Evolutionary conservation across 2,113 vertebrate species (phyloP).

Genomic region (Desmodus rotundus): DNA sequence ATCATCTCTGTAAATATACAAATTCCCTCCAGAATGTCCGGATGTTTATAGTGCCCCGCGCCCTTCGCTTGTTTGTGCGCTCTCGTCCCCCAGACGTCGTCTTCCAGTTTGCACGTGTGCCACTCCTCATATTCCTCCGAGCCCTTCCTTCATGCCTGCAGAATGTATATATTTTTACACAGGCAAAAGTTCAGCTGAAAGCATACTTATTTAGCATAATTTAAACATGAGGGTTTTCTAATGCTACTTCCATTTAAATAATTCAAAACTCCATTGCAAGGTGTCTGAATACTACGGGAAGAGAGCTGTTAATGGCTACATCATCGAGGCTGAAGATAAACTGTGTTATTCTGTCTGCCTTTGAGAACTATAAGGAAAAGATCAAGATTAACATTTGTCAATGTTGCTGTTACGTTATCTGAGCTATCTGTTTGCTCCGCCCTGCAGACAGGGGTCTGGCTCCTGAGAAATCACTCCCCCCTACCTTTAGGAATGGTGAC

Average conservation of each 20-base stretch:
- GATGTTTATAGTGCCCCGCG: neutral
- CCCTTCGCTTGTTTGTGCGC: neutral
- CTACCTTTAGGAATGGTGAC: slow-evolving; percentile 48
- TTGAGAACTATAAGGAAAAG: neutral
- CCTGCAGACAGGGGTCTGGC: neutral
- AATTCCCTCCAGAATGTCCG: neutral
- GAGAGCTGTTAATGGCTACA: neutral
- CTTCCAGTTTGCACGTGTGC: neutral
- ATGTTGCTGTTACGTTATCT: too few relatives aligned
- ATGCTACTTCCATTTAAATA: slow-evolving; percentile 30
- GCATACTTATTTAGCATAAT: slow-evolving; percentile 23
- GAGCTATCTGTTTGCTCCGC: neutral
- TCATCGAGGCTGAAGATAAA: neutral
- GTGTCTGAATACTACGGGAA: neutral
- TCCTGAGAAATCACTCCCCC: neutral
- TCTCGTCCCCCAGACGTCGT: neutral
- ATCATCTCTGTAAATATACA: neutral
- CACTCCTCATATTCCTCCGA: neutral
- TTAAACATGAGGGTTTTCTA: slow-evolving; percentile 1
- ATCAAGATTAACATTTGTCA: neutral
- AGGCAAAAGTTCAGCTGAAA: neutral
- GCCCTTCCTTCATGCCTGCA: neutral
- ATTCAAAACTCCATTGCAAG: neutral
- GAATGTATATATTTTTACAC: neutral
- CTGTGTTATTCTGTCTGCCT: neutral